phyloP scores from a whole-genome alignment of 2,113 vertebrate genomes.

The Cryptotis parvus region DNA sequence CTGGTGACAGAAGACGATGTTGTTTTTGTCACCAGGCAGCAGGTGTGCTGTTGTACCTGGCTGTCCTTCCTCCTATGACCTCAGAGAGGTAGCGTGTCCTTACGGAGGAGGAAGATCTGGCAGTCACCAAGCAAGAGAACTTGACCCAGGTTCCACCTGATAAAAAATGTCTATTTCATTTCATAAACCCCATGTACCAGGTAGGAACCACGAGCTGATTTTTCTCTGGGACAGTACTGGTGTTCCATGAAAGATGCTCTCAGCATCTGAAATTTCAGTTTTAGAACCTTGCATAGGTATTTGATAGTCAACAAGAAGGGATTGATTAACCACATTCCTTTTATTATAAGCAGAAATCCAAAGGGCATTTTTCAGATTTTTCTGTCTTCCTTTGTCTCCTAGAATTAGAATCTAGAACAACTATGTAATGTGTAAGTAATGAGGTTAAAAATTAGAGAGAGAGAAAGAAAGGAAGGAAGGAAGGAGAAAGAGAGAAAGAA shows the following conservation, averaged over 20 bases:
- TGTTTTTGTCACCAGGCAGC: not conserved
- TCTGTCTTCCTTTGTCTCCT: not conserved
- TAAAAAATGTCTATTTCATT: not conserved
- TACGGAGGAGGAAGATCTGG: not conserved
- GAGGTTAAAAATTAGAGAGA: too few relatives aligned
- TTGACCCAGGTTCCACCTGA: not conserved
- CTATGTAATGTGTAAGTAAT: not conserved
- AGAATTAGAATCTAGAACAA: not conserved
- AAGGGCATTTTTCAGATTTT: not conserved
- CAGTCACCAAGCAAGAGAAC: not conserved
- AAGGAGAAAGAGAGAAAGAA: too few relatives aligned
- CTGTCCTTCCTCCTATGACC: not conserved
- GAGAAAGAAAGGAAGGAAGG: too few relatives aligned
- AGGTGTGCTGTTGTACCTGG: not conserved
- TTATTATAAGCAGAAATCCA: not conserved
- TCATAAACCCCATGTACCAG: not conserved
- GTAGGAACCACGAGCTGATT: not conserved
- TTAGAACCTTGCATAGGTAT: not conserved
- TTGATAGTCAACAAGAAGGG: too few relatives aligned
- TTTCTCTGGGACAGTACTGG: not conserved
- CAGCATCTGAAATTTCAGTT: not conserved
- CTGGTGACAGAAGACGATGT: too few relatives aligned
- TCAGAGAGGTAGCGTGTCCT: not conserved
- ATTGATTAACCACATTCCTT: not conserved
- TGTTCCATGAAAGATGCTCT: not conserved